phyloP scores from a whole-genome alignment of 2,113 vertebrate species.

The Limnothrissa miodon region DNA sequence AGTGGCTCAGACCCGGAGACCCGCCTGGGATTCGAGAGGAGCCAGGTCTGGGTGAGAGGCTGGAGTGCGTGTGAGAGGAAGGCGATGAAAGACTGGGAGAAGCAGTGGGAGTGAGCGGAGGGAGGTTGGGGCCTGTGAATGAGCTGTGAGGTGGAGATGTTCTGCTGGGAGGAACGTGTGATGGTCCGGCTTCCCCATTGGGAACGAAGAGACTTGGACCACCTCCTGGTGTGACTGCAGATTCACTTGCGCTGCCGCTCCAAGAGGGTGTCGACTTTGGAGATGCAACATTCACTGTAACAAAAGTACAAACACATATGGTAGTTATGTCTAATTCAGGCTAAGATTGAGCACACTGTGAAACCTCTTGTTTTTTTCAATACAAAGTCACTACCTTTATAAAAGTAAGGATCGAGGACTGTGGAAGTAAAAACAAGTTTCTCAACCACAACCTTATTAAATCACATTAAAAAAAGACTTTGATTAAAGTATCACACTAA shows the following conservation, averaged over 20 bases:
- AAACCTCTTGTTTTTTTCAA: not conserved
- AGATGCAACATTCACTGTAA: slow-evolving; percentile 64
- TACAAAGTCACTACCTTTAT: not conserved
- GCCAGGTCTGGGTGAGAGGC: slow-evolving; percentile 56
- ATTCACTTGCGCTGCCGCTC: slow-evolving; percentile 54
- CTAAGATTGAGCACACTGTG: not conserved
- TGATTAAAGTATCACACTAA: not conserved
- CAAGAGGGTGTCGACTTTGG: slow-evolving; percentile 50
- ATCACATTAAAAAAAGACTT: not conserved
- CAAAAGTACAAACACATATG: slow-evolving; percentile 14
- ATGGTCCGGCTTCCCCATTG: slow-evolving; percentile 44
- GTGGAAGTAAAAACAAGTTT: not conserved
- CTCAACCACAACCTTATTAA: not conserved
- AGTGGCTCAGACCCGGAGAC: slow-evolving; percentile 21
- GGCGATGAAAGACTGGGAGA: slow-evolving; percentile 42
- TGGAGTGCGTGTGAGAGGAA: slow-evolving; percentile 17
- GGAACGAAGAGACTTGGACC: slow-evolving; percentile 50
- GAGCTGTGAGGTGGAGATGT: slow-evolving; percentile 37
- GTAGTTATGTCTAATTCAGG: no score
- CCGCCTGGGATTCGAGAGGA: slow-evolving; percentile 44
- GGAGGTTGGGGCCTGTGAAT: not conserved
- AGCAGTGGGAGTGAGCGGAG: slow-evolving; percentile 26
- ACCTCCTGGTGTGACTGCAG: slow-evolving; percentile 40
- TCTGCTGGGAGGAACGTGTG: slow-evolving; percentile 31
- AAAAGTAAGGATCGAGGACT: not conserved